These are phyloP conservation scores for Apis mellifera DNA, from an alignment of 1,140 invertebrate genomes.

Conservation along the genomic window Amel_HAv3.1 CM009938.2:3400001-3400500, in stretches of 20 bases:
- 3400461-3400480: background rate
- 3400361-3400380: background rate
- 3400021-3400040: background rate
- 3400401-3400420: background rate
- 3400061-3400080: no score
- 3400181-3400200: background rate
- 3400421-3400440: background rate
- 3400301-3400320: no score
- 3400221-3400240: no score
- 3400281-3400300: no score
- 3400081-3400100: background rate
- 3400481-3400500: background rate
- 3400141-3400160: background rate
- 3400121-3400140: background rate
- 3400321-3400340: no score
- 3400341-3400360: no score
- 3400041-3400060: no score
- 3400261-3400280: no score
- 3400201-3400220: no score
- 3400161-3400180: background rate
- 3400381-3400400: background rate
- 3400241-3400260: no score
- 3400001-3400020: background rate
- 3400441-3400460: background rate
- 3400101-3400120: background rate